Percentiles rank a stretch among this genome's conserved stretches.
Evolutionary conservation across 1,140 invertebrate species (phyloP).

Genomic region (Sycophaga agraensis): DNA sequence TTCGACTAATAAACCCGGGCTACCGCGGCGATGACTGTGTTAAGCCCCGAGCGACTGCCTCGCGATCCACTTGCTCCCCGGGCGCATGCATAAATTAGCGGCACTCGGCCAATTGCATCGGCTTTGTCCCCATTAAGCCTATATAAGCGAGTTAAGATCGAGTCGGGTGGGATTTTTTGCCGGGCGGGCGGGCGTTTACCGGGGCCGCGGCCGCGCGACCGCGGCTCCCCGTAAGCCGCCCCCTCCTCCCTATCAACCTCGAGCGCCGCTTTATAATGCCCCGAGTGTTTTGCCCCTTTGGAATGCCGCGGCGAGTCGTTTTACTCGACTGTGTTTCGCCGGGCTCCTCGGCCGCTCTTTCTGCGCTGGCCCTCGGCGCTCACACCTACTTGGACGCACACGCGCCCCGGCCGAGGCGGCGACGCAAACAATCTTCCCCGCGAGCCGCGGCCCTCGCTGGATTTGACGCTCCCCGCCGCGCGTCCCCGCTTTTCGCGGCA

Average conservation of each 20-base stretch:
- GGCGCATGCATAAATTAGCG: too few relatives aligned
- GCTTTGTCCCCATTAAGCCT: too few relatives aligned
- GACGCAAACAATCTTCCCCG: slow-evolving; percentile 12
- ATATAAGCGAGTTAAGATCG: too few relatives aligned
- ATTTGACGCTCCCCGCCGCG: slow-evolving; percentile 12
- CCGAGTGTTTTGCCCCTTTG: slow-evolving; percentile 41
- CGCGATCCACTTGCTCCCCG: too few relatives aligned
- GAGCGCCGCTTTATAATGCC: slow-evolving; percentile 41
- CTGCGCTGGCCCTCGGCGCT: slow-evolving; percentile 20
- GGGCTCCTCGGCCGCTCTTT: slow-evolving; percentile 31
- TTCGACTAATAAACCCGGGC: slow-evolving; percentile 51
- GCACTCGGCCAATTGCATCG: too few relatives aligned
- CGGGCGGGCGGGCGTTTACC: too few relatives aligned
- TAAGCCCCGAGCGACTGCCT: too few relatives aligned
- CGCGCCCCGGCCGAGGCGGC: background rate
- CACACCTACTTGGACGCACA: slow-evolving; percentile 19
- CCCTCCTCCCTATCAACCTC: too few relatives aligned
- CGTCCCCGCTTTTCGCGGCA: slow-evolving; percentile 13
- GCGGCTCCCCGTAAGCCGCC: too few relatives aligned
- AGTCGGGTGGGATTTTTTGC: too few relatives aligned
- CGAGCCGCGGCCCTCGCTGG: slow-evolving; percentile 2
- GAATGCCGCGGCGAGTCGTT: slow-evolving; percentile 41
- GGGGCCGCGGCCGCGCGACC: too few relatives aligned
- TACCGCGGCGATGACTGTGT: background rate
- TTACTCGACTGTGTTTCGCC: slow-evolving; percentile 35